phyloP scores from a whole-genome alignment of 2,888 invertebrate genomes.

The Melanostoma mellinum region DNA sequence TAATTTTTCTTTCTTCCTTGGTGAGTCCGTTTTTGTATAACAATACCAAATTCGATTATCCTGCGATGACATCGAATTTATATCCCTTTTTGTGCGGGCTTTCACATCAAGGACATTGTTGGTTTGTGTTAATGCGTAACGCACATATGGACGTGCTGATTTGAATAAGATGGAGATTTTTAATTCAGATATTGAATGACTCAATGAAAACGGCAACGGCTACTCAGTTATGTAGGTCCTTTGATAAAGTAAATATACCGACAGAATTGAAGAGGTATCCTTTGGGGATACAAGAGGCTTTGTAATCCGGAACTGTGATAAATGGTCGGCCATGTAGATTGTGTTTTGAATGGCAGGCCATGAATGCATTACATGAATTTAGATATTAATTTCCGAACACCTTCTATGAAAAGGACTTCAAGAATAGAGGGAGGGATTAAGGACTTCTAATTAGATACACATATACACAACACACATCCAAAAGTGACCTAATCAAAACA shows the following conservation, averaged over 20 bases:
- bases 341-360: slow-evolving; percentile 37
- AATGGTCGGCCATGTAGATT: slow-evolving; percentile 54
- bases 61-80: slow-evolving; percentile 54
- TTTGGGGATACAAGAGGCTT: slow-evolving; percentile 43
- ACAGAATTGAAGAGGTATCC: slow-evolving; percentile 28
- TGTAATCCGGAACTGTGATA: slow-evolving; percentile 37
- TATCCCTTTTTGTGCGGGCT: slow-evolving; percentile 4
- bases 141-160: slow-evolving; percentile 49
- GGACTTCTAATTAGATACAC: slow-evolving; percentile 3
- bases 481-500: no score
- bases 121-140: slow-evolving; percentile 26
- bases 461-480: no score
- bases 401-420: slow-evolving; percentile 5
- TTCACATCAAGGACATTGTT: slow-evolving; percentile 22
- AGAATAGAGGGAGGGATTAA: neutral
- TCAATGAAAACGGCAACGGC: slow-evolving; percentile 28
- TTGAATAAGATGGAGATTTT: slow-evolving; percentile 62
- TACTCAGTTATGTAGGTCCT: neutral
- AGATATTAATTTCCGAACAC: slow-evolving; percentile 5
- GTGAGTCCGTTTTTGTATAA: slow-evolving; percentile 4
- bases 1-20: slow-evolving; percentile 12
- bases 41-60: slow-evolving; percentile 46
- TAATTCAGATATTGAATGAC: slow-evolving; percentile 54
- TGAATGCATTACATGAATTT: slow-evolving; percentile 38
- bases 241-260: slow-evolving; percentile 21